phyloP scores from a whole-genome alignment of 1,140 invertebrate genomes.

The Augochlora pura region DNA sequence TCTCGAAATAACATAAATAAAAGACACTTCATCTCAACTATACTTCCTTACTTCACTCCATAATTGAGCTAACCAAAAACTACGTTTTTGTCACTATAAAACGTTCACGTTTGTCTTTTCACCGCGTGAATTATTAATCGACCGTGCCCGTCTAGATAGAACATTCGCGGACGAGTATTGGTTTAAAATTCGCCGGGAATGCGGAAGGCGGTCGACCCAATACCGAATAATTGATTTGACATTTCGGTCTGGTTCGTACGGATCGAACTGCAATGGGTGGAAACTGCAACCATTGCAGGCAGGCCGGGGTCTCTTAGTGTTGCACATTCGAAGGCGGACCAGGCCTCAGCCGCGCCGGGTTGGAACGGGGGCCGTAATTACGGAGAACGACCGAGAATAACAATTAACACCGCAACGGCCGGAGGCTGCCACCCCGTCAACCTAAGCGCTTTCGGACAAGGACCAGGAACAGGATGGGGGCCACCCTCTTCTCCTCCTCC shows the following conservation, averaged over 20 bases:
- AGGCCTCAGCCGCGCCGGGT: background rate
- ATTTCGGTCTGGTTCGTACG: background rate
- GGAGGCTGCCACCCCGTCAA: constrained; percentile 10
- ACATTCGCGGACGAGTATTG: background rate
- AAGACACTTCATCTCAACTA: too few relatives aligned
- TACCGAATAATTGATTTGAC: constrained; percentile 22
- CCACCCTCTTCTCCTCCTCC: too few relatives aligned
- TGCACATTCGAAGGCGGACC: constrained; percentile 11
- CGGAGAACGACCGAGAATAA: constrained; percentile 32
- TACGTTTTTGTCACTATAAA: too few relatives aligned
- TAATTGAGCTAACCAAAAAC: too few relatives aligned
- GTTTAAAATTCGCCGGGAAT: background rate
- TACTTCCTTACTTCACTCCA: too few relatives aligned
- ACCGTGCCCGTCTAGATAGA: too few relatives aligned
- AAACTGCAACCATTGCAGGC: background rate
- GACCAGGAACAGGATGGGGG: constrained; percentile 11
- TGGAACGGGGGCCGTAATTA: constrained; percentile 25
- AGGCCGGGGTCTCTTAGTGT: background rate
- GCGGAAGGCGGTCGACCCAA: background rate
- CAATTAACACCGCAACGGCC: constrained; percentile 37
- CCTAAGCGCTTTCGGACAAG: constrained; percentile 30
- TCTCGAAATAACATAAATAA: too few relatives aligned
- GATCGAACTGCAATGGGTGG: background rate
- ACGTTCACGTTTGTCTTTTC: too few relatives aligned
- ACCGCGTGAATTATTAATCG: too few relatives aligned